Base-by-base conservation (phyloP, 1,140 invertebrate genomes). In the Calephelis virginiensis region DNA sequence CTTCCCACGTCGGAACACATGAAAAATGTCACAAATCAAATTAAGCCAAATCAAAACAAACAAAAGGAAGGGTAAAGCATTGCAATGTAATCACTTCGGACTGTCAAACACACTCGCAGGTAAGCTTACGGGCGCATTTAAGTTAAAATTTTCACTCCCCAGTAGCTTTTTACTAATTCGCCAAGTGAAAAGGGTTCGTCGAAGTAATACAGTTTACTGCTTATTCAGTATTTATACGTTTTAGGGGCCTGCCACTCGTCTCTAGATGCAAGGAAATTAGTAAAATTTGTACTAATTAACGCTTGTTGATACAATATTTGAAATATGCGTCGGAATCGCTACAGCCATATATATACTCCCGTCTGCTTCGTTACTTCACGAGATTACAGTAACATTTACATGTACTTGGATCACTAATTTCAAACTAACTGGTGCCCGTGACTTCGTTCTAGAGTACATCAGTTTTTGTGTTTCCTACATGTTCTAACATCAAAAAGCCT, bases 131-230 rank as follows among this genome's bases (percentile, higher is more conserved):
- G 78, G 76, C 78, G 82, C 80, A 77, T 89, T 90, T 90, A 89
- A 89, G 80, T 89, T 89, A 89, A 91, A 88, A 91, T 91, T 88
- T 87, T 91, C 88, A 87, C 88, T 89, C 85, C 86, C 89, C 85
- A 80, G 83, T 88, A 82, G 89, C 86, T 91, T 91, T 91, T 91
- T 91, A 91, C 89, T 91, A 91, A 91, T 91, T 91, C 85, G 89
- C 89, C 86, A 91, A 91, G 89, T 91, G 89, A 91, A 91, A 91
- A 91, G 89, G 89, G 89, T 91, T 91, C 86, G 82, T 72, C 76
- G 85, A 88, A 91, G 88, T 88, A 91, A 91, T 89, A 91, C 88
- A 88, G 88, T 89, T 90, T 89, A 87, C 86, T 90, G 88, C 88
- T 90, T 90, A 90, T 90, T 89, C 88, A 90, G 88, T 90, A 90